A percentile compares a stretch with the other conserved stretches of the same genome.
phyloP scores from a whole-genome alignment of 2,797 vertebrate genomes.

The Myoxocephalus aenaeus region DNA sequence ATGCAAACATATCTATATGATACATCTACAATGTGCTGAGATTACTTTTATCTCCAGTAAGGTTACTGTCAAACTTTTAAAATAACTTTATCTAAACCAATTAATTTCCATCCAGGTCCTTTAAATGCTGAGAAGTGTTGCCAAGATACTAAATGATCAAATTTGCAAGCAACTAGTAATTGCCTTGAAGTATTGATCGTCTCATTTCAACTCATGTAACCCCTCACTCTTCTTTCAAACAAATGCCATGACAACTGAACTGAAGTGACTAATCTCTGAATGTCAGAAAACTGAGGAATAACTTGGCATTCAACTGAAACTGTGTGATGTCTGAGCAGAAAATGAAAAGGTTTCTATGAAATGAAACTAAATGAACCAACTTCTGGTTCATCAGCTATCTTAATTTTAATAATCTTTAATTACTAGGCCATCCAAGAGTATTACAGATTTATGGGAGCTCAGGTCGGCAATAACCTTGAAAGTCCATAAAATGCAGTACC shows the following conservation, averaged over 20 bases:
- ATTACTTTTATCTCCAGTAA: too few species aligned
- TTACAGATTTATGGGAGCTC: constrained; percentile 20
- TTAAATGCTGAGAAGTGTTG: constrained; percentile 13
- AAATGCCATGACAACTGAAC: constrained; percentile 36
- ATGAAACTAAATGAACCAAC: constrained; percentile 13
- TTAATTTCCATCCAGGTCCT: background rate
- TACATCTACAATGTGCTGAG: too few species aligned
- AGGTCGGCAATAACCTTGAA: constrained; percentile 15
- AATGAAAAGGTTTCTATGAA: constrained; percentile 40
- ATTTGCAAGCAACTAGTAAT: constrained; percentile 35
- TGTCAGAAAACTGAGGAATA: constrained; percentile 15
- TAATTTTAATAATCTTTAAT: too few species aligned
- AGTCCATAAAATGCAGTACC: constrained; percentile 22
- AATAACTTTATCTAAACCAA: background rate
- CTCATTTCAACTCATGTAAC: constrained; percentile 30
- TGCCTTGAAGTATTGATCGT: constrained; percentile 38
- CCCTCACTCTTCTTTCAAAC: background rate
- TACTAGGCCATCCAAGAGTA: background rate
- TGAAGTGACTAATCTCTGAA: constrained; percentile 10
- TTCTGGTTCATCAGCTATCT: constrained; percentile 18
- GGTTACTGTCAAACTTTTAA: background rate
- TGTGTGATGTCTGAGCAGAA: constrained; percentile 19
- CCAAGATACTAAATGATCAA: constrained; percentile 9
- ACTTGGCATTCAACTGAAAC: constrained; percentile 32
- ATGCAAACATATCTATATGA: constrained; percentile 7